Base-by-base conservation (phyloP, 2,888 invertebrate species). In the Callinectes sapidus region DNA sequence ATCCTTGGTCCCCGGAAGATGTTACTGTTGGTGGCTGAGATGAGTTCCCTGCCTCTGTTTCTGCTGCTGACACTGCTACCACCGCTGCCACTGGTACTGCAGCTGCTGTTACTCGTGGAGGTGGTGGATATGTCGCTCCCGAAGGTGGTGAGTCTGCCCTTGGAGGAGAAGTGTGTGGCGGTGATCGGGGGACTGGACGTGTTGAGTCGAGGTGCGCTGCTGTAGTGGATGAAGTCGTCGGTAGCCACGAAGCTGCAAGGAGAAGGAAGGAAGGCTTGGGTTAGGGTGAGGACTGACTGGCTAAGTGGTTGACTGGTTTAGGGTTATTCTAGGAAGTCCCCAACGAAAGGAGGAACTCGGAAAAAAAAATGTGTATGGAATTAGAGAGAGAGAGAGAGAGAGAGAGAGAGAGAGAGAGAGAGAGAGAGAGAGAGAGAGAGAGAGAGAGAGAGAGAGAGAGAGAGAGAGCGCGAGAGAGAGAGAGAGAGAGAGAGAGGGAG, bases 181-280 rank as follows among this genome's bases (percentile, higher is more conserved):
- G 86, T 23, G 23, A 18, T 48, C 48, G 81, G 28, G 23, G 81
- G 81, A 8, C 35, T 77, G n/a, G 23, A 39, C 3, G 55, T 54
- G 54, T 85, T 54, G 48, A 81, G 55, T 32, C 90, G 55, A 16
- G 92, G 92, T 18, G 61, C 89, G 35, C 90, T 81, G 88, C 90
- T 88, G 90, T 92, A 92, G 90, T 90, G 92, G 42, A 92, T 91
- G 90, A 92, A 90, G 61, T 92, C 92, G 87, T 92, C 92, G 0
- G 90, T 90, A 18, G 87, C 88, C 48, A 90, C 92, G 55, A 92
- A 90, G 54, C 92, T 92, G 90, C n/a, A 61, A 13, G 35, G 54
- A 55, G 42, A 87, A 54, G 86, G 39, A 32, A 87, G 10, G 55
- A 86, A n/a, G n/a, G n/a, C 10, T 71, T 0, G 28, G 71, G 28